Evolutionary conservation across 2,113 vertebrate species (phyloP).

Genomic region (Marcusenius ussheri): DNA sequence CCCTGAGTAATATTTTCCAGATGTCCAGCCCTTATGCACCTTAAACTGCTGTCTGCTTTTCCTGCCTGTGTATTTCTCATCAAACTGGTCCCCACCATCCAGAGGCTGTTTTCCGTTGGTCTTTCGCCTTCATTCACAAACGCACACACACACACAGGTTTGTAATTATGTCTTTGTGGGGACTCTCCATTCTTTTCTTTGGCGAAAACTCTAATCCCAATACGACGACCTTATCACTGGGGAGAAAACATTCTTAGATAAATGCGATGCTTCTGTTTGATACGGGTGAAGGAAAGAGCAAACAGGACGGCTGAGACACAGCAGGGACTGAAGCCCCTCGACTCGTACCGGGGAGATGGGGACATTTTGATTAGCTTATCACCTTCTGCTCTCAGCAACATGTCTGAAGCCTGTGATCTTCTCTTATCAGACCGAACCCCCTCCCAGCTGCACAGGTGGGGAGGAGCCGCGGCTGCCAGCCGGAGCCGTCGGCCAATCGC

Average conservation of each 20-base stretch:
- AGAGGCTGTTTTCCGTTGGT: neutral
- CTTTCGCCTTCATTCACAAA: neutral
- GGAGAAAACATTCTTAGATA: neutral
- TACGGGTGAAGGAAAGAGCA: neutral
- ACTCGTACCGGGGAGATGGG: neutral
- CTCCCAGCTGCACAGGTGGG: neutral
- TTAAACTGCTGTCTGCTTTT: neutral
- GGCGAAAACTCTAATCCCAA: too few species aligned
- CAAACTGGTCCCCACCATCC: neutral
- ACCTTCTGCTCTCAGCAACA: neutral
- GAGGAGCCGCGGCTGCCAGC: neutral
- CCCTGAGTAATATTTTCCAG: constrained; percentile 49
- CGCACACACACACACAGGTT: neutral
- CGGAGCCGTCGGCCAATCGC: neutral
- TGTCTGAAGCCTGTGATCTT: neutral
- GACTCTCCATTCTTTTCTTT: too few species aligned
- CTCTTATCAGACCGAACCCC: neutral
- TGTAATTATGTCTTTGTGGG: neutral
- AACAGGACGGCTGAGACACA: neutral
- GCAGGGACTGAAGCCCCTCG: neutral
- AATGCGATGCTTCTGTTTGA: neutral
- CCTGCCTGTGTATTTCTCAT: neutral
- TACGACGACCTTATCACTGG: neutral
- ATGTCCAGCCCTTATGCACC: neutral
- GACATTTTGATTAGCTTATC: neutral